Percentiles rank a stretch among this genome's conserved stretches.
phyloP scores from a whole-genome alignment of 2,113 vertebrate species.

The Hemibagrus wyckioides region DNA sequence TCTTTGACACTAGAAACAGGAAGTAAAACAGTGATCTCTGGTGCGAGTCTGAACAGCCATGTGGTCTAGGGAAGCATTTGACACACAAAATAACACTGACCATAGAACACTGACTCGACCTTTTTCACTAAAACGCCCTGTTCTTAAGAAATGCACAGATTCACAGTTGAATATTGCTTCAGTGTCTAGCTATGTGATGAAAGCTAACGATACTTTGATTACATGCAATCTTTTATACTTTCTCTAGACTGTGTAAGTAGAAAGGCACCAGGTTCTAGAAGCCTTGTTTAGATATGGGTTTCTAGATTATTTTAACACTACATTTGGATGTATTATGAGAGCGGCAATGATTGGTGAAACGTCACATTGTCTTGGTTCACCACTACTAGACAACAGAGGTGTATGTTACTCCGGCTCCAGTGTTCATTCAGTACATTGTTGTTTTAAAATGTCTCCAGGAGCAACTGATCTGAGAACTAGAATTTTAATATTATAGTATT shows the following conservation, averaged over 20 bases:
- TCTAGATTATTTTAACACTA: no score
- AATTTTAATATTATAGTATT: no score
- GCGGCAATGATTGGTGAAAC: no score
- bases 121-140: neutral
- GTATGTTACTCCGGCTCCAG: neutral
- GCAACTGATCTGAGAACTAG: neutral
- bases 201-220: neutral
- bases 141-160: neutral
- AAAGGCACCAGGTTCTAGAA: no score
- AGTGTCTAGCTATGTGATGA: no score
- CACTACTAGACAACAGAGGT: no score
- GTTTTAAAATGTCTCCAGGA: neutral
- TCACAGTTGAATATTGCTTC: neutral
- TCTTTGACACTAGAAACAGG: slow-evolving; percentile 63
- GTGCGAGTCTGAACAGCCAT: neutral
- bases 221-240: neutral
- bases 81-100: neutral
- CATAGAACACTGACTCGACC: neutral
- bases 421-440: neutral
- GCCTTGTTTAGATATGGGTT: no score
- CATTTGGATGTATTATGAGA: no score
- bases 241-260: neutral
- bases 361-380: no score
- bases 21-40: neutral
- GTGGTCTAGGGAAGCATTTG: neutral